Evolutionary conservation across 1,140 invertebrate species (phyloP).

Genomic region (Drosophila rhopaloa): DNA sequence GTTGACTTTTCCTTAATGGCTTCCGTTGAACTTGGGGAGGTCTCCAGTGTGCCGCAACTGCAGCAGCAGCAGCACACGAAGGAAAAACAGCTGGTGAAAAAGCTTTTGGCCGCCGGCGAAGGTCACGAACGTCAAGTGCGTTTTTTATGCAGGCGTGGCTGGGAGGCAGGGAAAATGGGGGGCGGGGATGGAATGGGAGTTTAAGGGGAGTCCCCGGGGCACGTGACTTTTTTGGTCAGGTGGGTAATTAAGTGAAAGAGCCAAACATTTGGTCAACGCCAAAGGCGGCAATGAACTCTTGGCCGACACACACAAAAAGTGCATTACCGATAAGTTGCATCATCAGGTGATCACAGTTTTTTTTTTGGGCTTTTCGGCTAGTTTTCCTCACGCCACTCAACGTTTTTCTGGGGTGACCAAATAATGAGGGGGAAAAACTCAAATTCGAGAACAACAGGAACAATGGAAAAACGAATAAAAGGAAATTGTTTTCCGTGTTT

Average conservation of each 20-base stretch:
- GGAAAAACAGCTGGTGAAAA: conserved; percentile 24
- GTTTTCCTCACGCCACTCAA: conserved; percentile 1
- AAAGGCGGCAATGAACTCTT: conserved; percentile 65
- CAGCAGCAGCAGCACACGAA: conserved; percentile 1
- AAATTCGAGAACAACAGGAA: conserved; percentile 29
- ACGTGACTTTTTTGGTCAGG: conserved; percentile 57
- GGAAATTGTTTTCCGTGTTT: conserved; percentile 69
- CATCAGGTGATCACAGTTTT: conserved; percentile 1
- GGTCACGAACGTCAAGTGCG: conserved; percentile 68
- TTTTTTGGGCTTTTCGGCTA: neutral
- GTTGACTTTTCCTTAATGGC: conserved; percentile 63
- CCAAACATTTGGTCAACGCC: conserved; percentile 48
- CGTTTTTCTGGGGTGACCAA: conserved; percentile 5
- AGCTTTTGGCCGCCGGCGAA: conserved; percentile 37
- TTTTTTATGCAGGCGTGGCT: conserved; percentile 53
- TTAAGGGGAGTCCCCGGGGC: conserved; percentile 23
- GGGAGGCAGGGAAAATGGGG: conserved; percentile 3
- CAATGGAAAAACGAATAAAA: conserved; percentile 57
- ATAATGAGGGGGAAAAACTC: conserved; percentile 1
- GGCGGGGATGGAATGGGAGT: conserved; percentile 1
- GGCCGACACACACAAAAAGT: conserved; percentile 8
- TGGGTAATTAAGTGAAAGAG: conserved; percentile 54
- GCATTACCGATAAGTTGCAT: conserved; percentile 36
- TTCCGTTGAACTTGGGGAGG: conserved; percentile 71
- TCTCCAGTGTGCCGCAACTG: conserved; percentile 8